phyloP scores from a whole-genome alignment of 2,113 vertebrate genomes.

The Plestiodon gilberti region DNA sequence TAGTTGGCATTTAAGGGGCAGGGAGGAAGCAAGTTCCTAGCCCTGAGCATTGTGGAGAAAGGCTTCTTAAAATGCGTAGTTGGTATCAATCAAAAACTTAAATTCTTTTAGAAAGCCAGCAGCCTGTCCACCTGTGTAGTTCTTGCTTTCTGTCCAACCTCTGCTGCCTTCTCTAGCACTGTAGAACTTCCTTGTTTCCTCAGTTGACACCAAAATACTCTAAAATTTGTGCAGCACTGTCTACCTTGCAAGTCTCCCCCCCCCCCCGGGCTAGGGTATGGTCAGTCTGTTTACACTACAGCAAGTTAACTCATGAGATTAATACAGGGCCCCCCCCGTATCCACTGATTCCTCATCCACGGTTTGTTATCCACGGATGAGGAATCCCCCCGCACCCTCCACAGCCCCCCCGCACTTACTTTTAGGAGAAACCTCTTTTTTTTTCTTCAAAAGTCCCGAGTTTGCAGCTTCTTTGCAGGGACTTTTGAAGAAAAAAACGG shows the following conservation, averaged over 20 bases:
- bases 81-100: neutral
- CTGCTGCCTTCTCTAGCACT: neutral
- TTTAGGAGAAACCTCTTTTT: too few relatives aligned
- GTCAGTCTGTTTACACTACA: neutral
- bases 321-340: constrained; percentile 10
- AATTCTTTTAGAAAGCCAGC: neutral
- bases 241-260: neutral
- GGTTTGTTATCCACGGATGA: too few relatives aligned
- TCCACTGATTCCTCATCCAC: too few relatives aligned
- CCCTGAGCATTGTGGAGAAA: neutral
- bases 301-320: neutral
- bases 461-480: too few relatives aligned
- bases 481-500: too few relatives aligned
- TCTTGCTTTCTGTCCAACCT: neutral
- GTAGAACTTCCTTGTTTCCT: neutral
- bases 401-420: too few relatives aligned
- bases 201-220: neutral
- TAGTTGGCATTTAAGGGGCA: neutral
- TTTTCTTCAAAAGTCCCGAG: too few relatives aligned
- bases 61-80: neutral
- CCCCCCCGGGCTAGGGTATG: neutral
- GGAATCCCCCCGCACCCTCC: too few relatives aligned
- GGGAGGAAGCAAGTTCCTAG: neutral
- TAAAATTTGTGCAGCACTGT: neutral
- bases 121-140: neutral